Conservation (phyloP, 2,797 vertebrate species). For the Sebastes jordani region DNA sequence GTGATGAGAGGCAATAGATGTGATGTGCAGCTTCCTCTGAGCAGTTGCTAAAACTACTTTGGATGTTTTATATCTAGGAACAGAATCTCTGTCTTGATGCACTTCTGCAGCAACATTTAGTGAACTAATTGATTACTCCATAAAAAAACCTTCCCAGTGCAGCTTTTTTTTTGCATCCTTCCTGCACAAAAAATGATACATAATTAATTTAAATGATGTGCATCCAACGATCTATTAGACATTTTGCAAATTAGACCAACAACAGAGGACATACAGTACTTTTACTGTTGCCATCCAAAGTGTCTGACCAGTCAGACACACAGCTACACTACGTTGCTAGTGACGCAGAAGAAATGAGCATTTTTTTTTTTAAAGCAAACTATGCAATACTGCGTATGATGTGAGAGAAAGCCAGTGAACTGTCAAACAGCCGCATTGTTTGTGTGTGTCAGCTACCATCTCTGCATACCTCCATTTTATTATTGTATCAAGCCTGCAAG, state of each 20-base stretch:
- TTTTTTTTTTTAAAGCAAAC: slow-evolving; percentile 24
- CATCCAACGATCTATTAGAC: background rate
- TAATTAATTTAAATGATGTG: background rate
- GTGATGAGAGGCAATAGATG: background rate
- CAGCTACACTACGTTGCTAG: slow-evolving; percentile 45
- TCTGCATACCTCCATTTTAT: slow-evolving; percentile 78
- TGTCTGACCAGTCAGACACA: slow-evolving; percentile 39
- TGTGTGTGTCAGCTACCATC: slow-evolving; percentile 15
- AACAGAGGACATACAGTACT: slow-evolving; percentile 47
- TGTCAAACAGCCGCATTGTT: slow-evolving; percentile 10
- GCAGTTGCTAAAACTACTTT: background rate
- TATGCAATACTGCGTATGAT: background rate
- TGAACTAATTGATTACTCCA: background rate
- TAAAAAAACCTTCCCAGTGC: background rate
- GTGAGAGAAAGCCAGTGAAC: background rate
- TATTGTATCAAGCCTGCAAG: slow-evolving; percentile 45
- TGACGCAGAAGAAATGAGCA: slow-evolving; percentile 73
- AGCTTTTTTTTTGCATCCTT: background rate
- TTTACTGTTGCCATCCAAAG: slow-evolving; percentile 42
- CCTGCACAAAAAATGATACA: background rate
- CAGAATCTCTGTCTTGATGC: background rate
- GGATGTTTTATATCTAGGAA: background rate
- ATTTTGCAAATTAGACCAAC: background rate
- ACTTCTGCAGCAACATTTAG: background rate
- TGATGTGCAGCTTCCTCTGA: background rate